These are phyloP conservation scores for Dynastes tityus DNA, from an alignment of 2,888 invertebrate species.

Conservation along the genomic window DNA sequence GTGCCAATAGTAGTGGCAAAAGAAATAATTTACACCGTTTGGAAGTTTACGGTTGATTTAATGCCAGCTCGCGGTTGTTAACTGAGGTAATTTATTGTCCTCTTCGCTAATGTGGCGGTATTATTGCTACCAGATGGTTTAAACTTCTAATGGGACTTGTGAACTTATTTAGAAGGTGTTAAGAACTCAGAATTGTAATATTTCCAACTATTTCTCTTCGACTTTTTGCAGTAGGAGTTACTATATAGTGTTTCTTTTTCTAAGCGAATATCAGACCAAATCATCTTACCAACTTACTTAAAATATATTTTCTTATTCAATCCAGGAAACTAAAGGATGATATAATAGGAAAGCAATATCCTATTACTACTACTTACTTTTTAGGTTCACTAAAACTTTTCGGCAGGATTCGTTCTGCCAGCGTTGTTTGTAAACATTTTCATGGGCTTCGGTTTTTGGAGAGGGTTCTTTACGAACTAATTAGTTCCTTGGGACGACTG, in stretches of 20 bases:
- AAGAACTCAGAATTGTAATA: no score
- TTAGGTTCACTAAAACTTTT: not conserved
- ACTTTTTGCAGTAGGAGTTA: no score
- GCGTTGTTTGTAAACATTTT: constrained; percentile 25
- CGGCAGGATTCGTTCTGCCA: not conserved
- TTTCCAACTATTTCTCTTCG: no score
- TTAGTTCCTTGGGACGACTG: constrained; percentile 17
- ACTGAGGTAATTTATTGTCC: constrained; percentile 5
- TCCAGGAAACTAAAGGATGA: no score
- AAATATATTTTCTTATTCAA: no score
- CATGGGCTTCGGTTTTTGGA: constrained; percentile 1
- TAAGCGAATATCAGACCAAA: no score
- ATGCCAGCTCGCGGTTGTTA: not conserved
- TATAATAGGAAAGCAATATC: no score
- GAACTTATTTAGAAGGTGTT: not conserved
- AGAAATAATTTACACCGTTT: constrained; percentile 8
- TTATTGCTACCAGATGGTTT: constrained; percentile 1
- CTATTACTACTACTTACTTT: not conserved
- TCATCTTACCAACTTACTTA: no score
- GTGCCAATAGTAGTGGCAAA: not conserved
- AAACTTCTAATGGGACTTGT: not conserved
- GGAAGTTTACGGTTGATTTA: constrained; percentile 12
- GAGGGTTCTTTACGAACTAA: constrained; percentile 25
- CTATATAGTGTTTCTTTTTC: no score
- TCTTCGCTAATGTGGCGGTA: not conserved